Evolutionary conservation across 2,888 invertebrate genomes (phyloP).

Genomic region (Ecliptopera silaceata): DNA sequence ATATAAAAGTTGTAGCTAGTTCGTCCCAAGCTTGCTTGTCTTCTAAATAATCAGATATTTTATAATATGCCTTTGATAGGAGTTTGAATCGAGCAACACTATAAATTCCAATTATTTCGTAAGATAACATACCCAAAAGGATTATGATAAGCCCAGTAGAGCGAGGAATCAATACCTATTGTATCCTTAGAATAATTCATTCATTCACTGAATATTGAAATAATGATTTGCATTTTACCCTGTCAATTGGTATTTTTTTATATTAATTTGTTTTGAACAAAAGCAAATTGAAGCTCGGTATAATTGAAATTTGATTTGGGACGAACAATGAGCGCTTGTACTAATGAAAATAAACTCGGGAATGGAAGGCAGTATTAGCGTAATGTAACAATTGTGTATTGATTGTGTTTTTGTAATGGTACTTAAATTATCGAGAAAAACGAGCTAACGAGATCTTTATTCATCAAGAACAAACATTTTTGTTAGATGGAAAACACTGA

Average conservation of each 20-base stretch:
- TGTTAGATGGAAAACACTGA: no score
- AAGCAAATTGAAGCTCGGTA: conserved; percentile 40
- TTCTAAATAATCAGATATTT: no score
- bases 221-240: conserved; percentile 13
- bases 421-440: no score
- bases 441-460: no score
- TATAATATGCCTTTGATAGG: no score
- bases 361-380: conserved; percentile 36
- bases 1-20: no score
- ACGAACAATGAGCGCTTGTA: conserved; percentile 42
- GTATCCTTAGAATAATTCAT: conserved; percentile 12
- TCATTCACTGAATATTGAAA: conserved; percentile 15
- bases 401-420: conserved; percentile 2
- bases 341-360: conserved; percentile 44
- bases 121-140: background rate
- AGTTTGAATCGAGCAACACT: no score
- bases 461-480: no score
- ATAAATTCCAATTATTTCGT: no score
- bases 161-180: background rate
- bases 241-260: conserved; percentile 35
- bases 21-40: no score
- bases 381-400: conserved; percentile 45
- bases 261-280: conserved; percentile 45
- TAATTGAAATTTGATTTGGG: conserved; percentile 48
- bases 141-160: background rate